Percentiles rank a stretch among this genome's conserved stretches.
Evolutionary conservation across 1,140 invertebrate species (phyloP).

Genomic region (Drosophila hydei): DNA sequence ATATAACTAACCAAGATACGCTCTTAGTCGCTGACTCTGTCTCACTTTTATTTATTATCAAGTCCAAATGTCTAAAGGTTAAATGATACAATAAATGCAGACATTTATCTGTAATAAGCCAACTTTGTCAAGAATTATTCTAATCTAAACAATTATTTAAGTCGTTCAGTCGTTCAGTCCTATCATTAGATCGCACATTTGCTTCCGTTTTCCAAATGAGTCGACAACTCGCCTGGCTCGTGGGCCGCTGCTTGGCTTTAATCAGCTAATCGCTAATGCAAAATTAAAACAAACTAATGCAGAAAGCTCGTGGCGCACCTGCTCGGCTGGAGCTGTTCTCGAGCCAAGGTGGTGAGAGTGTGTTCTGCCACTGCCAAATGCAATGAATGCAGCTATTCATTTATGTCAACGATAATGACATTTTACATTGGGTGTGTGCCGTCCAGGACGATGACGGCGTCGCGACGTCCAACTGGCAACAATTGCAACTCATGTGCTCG

Average conservation of each 20-base stretch:
- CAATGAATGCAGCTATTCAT: conserved; percentile 82
- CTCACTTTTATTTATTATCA: background rate
- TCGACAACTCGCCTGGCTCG: background rate
- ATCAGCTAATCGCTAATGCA: conserved; percentile 71
- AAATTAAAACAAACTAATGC: conserved; percentile 68
- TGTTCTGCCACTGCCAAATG: conserved; percentile 64
- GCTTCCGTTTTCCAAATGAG: conserved; percentile 9
- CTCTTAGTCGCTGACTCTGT: too few relatives aligned
- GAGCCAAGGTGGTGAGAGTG: conserved; percentile 22
- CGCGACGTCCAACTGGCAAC: conserved; percentile 40
- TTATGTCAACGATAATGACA: conserved; percentile 83
- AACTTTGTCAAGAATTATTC: background rate
- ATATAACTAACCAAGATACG: too few relatives aligned
- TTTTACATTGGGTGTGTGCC: conserved; percentile 78
- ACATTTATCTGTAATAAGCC: background rate
- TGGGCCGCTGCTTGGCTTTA: conserved; percentile 56
- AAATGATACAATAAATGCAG: background rate
- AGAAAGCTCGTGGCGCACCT: conserved; percentile 7
- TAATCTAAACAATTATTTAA: background rate
- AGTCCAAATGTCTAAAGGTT: background rate
- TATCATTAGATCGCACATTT: conserved; percentile 26
- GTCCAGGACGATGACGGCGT: conserved; percentile 22
- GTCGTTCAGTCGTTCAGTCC: background rate
- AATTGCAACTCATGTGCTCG: conserved; percentile 47
- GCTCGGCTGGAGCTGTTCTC: conserved; percentile 1